Conservation (phyloP, 2,888 invertebrate species). For the Nudaria mundana region DNA sequence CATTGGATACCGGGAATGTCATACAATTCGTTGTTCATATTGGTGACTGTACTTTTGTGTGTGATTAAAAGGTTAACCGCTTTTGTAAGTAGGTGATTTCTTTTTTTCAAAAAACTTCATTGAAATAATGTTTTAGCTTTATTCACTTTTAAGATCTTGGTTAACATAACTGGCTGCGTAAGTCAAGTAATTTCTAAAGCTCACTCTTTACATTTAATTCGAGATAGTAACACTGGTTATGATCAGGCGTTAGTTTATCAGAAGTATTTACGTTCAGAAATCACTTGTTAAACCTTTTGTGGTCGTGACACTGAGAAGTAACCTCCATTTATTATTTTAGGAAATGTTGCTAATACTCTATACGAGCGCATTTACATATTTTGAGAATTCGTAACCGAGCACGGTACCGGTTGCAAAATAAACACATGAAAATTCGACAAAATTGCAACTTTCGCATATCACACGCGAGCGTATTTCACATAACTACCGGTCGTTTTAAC, state of each 20-base stretch:
- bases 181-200: constrained; percentile 71
- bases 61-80: constrained; percentile 11
- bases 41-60: constrained; percentile 18
- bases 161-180: constrained; percentile 61
- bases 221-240: constrained; percentile 55
- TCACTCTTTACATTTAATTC: constrained; percentile 76
- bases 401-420: constrained; percentile 53
- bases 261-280: constrained; percentile 50
- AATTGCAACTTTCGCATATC: constrained; percentile 62
- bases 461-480: constrained; percentile 71
- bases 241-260: constrained; percentile 54
- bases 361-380: constrained; percentile 56
- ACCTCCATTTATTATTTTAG: constrained; percentile 44
- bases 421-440: constrained; percentile 56
- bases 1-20: constrained; percentile 33
- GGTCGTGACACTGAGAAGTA: constrained; percentile 64
- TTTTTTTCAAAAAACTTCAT: no score
- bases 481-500: constrained; percentile 56
- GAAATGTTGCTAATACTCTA: constrained; percentile 47
- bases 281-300: constrained; percentile 66
- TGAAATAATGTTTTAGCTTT: no score
- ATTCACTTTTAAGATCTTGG: constrained; percentile 62
- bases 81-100: constrained; percentile 19
- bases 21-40: constrained; percentile 32
- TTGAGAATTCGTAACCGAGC: constrained; percentile 46